Conservation (phyloP, 2,888 invertebrate genomes). For the Spodoptera picta region DNA sequence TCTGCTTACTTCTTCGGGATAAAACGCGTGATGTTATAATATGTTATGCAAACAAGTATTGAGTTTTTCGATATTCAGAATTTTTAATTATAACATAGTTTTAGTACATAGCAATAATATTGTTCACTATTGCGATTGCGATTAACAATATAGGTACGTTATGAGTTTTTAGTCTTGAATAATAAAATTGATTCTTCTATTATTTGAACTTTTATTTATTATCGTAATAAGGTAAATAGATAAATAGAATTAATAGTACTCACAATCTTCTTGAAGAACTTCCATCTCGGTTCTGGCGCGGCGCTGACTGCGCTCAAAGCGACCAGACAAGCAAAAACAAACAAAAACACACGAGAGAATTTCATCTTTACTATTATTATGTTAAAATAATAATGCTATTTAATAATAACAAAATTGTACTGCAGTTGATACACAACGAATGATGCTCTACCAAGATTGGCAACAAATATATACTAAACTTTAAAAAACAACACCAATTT, state of each 20-base stretch:
- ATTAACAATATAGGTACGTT: no score
- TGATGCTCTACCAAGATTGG: constrained; percentile 36
- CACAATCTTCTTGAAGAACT: constrained; percentile 67
- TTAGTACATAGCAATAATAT: no score
- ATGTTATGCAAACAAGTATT: no score
- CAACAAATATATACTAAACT: constrained; percentile 39
- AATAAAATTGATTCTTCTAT: no score
- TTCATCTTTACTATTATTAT: constrained; percentile 60
- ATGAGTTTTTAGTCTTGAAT: no score
- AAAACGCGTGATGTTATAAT: no score
- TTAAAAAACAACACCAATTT: constrained; percentile 20
- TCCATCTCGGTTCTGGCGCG: constrained; percentile 67
- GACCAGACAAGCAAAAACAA: constrained; percentile 54
- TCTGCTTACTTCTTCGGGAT: not conserved
- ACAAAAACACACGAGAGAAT: constrained; percentile 56
- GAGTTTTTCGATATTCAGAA: no score
- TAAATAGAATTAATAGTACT: constrained; percentile 14
- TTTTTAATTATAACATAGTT: no score
- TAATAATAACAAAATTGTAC: constrained; percentile 4
- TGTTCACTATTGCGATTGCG: no score
- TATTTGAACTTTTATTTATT: no score
- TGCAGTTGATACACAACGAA: constrained; percentile 27
- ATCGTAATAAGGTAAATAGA: not conserved
- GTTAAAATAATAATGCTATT: constrained; percentile 9
- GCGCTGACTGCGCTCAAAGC: constrained; percentile 57